Conservation (phyloP, 2,113 vertebrate species). For the Cnemophilus loriae region DNA sequence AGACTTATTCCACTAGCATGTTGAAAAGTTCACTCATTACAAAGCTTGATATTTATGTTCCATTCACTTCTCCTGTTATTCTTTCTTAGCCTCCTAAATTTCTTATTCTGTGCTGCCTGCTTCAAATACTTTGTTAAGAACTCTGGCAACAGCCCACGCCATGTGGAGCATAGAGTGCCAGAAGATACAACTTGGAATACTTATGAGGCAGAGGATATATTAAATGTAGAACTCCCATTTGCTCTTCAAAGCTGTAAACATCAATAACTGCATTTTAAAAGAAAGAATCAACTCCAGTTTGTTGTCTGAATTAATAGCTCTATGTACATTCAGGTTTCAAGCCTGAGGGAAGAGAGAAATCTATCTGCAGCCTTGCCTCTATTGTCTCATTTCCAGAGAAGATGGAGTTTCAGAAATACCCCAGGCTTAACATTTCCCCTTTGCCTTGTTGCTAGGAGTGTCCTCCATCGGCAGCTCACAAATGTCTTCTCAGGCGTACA, state of each 20-base stretch:
- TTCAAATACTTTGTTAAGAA: neutral
- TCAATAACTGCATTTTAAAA: constrained; percentile 3
- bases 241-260: neutral
- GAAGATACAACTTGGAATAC: neutral
- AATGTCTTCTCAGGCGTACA: neutral
- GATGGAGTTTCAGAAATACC: constrained; percentile 1
- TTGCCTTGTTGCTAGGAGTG: neutral
- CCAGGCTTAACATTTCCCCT: neutral
- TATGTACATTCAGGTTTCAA: neutral
- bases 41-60: neutral
- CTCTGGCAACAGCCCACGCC: neutral
- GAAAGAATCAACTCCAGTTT: neutral
- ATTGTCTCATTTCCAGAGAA: neutral
- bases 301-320: neutral
- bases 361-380: neutral
- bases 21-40: neutral
- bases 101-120: neutral
- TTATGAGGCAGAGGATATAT: neutral
- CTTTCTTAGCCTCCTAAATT: neutral
- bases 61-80: neutral
- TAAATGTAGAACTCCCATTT: neutral
- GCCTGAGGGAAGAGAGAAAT: neutral
- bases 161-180: neutral
- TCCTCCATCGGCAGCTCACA: neutral
- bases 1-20: neutral